Evolutionary conservation across 1,140 invertebrate genomes (phyloP).

Genomic region (Proctacanthus coquilletti): DNA sequence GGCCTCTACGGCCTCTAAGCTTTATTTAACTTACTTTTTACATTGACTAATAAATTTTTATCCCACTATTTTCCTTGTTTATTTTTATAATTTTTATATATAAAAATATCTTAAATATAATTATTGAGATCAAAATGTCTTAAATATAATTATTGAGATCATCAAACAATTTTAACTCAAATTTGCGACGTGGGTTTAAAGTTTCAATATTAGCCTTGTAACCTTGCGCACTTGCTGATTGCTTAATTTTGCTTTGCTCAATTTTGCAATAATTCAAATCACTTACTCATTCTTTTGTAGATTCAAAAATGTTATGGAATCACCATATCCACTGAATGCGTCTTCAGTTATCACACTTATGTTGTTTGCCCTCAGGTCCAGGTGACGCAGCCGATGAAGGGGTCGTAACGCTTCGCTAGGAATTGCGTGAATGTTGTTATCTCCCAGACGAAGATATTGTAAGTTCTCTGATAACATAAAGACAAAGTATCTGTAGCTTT

Average conservation of each 20-base stretch:
- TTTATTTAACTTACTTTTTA: slow-evolving; percentile 78
- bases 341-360: slow-evolving; percentile 68
- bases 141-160: no score
- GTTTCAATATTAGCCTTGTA: no score
- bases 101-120: no score
- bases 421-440: slow-evolving; percentile 69
- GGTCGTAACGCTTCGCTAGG: slow-evolving; percentile 64
- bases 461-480: slow-evolving; percentile 50
- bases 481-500: slow-evolving; percentile 1
- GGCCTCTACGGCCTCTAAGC: slow-evolving; percentile 84
- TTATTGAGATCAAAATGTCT: no score
- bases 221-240: no score
- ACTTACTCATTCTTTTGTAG: slow-evolving; percentile 81
- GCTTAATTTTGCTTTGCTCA: no score
- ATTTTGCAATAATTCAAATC: no score
- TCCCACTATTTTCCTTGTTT: no score
- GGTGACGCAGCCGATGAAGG: slow-evolving; percentile 67
- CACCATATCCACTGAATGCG: slow-evolving; percentile 77
- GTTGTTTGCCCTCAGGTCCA: slow-evolving; percentile 76
- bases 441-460: slow-evolving; percentile 71
- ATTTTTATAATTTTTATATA: no score
- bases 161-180: no score
- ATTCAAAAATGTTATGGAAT: slow-evolving; percentile 79
- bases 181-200: no score
- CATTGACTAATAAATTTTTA: no score